Evolutionary conservation across 2,888 invertebrate genomes (phyloP), one percentile per base, ranked within the genome.

Genomic region (Oxyscelio sp.): DNA sequence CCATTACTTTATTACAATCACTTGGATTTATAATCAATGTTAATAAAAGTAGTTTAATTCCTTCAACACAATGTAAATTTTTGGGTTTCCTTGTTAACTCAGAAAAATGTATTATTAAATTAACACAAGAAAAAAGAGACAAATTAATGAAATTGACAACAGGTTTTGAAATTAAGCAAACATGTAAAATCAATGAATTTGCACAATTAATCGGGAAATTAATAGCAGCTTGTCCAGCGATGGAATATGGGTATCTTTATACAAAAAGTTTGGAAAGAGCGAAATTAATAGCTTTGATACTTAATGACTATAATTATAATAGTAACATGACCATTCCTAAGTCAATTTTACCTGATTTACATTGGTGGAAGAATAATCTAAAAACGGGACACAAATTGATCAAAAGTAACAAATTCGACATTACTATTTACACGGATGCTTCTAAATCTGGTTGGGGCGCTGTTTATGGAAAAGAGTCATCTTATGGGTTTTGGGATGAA

Each of bases 211-310:
- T n/a, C n/a, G n/a, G n/a, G n/a, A n/a, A n/a, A n/a, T n/a, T n/a
- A n/a, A n/a, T n/a, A n/a, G n/a, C n/a, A n/a, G n/a, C n/a, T n/a
- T n/a, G n/a, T n/a, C n/a, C n/a, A n/a, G n/a, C n/a, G n/a, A n/a
- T n/a, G n/a, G n/a, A n/a, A n/a, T n/a, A n/a, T n/a, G n/a, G n/a
- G n/a, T 27, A 27, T 6, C 27, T 82, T 6, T 70, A 78, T 34
- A 65, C 71, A 13, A 78, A 71, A 50, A 31, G 4, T 19, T n/a
- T 83, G 9, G 61, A 66, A 73, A 73, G 27, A 50, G 52, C 65
- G 19, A 83, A 83, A 31, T 27, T 38, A 24, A 11, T 52, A 5
- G 52, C 31, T 0, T 48, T 83, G 21, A 34, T 66, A 19, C 17
- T 48, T 8, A 71, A 58, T 21, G 31, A 65, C 38, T 13, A 54